Evolutionary conservation across 2,113 vertebrate genomes (phyloP).

Genomic region (Pao palembangensis): DNA sequence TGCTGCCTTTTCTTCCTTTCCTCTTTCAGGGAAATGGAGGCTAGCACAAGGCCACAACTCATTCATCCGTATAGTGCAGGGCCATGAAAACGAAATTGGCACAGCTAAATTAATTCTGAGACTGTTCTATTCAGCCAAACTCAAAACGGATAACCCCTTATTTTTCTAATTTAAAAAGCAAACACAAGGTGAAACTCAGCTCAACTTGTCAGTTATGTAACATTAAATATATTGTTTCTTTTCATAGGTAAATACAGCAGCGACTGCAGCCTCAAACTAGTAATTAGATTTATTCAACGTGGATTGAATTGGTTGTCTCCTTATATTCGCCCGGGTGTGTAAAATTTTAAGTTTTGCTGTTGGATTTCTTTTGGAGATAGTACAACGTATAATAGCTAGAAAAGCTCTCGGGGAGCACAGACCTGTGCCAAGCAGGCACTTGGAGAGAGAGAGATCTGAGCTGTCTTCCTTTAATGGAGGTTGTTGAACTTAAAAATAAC

Average conservation of each 20-base stretch:
- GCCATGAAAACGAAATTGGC: slow-evolving; percentile 62
- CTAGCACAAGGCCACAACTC: slow-evolving; percentile 67
- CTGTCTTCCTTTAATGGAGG: no score
- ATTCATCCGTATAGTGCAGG: slow-evolving; percentile 62
- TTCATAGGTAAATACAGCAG: slow-evolving; percentile 31
- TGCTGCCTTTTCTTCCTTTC: slow-evolving; percentile 63
- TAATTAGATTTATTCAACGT: slow-evolving; percentile 34
- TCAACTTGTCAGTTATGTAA: slow-evolving; percentile 38
- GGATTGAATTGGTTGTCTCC: slow-evolving; percentile 1
- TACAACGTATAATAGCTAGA: background rate
- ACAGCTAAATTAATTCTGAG: slow-evolving; percentile 64
- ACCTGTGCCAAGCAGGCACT: no score
- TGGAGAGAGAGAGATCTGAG: no score
- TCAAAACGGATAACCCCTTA: slow-evolving; percentile 58
- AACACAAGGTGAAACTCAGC: slow-evolving; percentile 56
- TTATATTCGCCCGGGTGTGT: background rate
- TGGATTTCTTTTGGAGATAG: background rate
- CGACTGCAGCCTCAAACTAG: slow-evolving; percentile 14
- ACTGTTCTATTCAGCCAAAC: slow-evolving; percentile 60
- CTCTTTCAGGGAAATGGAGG: slow-evolving; percentile 64
- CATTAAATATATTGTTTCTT: slow-evolving; percentile 44
- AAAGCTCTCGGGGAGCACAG: background rate
- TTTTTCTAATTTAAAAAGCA: slow-evolving; percentile 53
- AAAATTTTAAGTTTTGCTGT: background rate
- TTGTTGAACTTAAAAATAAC: no score